Base-by-base conservation (phyloP, 1,140 invertebrate species). In the Lethocerus indicus region DNA sequence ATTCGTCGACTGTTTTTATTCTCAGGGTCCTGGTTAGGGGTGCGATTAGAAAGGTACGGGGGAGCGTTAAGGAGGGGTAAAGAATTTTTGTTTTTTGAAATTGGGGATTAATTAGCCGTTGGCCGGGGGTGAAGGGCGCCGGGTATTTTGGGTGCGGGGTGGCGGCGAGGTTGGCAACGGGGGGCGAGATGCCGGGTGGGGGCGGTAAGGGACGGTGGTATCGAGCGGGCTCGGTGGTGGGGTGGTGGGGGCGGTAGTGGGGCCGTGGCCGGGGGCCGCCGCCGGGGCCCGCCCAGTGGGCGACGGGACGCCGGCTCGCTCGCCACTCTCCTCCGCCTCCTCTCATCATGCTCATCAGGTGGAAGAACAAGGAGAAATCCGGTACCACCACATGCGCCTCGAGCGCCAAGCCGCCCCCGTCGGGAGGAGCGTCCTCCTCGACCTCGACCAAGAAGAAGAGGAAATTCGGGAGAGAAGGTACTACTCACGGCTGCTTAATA, bases 291-390 rank as follows among this genome's bases (percentile, higher is more conserved):
- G 24, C 27, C 42, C 42, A 27, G 42, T n/a, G n/a, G n/a, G n/a
- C n/a, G n/a, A n/a, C n/a, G n/a, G n/a, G n/a, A n/a, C n/a, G n/a
- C n/a, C n/a, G n/a, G n/a, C n/a, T n/a, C n/a, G n/a, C n/a, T n/a
- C n/a, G n/a, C n/a, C n/a, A n/a, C n/a, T n/a, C n/a, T n/a, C n/a
- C n/a, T n/a, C n/a, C n/a, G n/a, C n/a, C n/a, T n/a, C n/a, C n/a
- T n/a, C n/a, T n/a, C n/a, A n/a, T n/a, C 25, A 57, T 57, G 56
- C 49, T 57, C 32, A 60, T 57, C 26, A 57, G 58, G 43, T 60
- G 58, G 58, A 60, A 60, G 43, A 57, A 54, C 52, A 60, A 58
- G 43, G 58, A 60, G 37, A 60, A 60, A 47, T 44, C 42, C 2
- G 26, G 46, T 28, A 50, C 53, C 12, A 35, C 53, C 6, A 48